phyloP scores from a whole-genome alignment of 2,888 invertebrate genomes.

The Therioaphis trifolii region DNA sequence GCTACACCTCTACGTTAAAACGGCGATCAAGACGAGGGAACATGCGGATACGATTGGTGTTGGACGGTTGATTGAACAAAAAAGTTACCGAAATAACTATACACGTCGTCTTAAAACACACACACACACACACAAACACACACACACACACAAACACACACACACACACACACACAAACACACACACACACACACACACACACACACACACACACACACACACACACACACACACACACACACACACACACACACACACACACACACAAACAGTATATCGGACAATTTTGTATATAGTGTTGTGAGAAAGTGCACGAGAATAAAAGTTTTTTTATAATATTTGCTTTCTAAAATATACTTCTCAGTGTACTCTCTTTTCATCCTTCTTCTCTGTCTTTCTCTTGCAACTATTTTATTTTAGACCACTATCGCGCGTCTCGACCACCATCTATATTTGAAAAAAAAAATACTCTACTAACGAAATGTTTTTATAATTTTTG shows the following conservation, averaged over 20 bases:
- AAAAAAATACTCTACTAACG: too few species aligned
- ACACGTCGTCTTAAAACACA: neutral
- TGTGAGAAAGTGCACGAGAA: neutral
- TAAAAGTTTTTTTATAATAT: neutral
- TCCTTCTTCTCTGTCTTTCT: neutral
- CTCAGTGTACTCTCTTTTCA: neutral
- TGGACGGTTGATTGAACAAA: constrained; percentile 5
- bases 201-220: too few species aligned
- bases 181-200: too few species aligned
- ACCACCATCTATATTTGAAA: too few species aligned
- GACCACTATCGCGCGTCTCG: neutral
- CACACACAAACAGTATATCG: too few species aligned
- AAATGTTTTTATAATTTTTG: too few species aligned
- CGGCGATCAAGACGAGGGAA: neutral
- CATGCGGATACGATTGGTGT: too few species aligned
- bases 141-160: too few species aligned
- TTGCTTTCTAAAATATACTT: too few species aligned
- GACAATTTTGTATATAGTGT: neutral
- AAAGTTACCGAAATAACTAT: constrained; percentile 22
- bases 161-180: too few species aligned
- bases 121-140: neutral
- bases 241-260: too few species aligned
- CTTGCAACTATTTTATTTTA: neutral
- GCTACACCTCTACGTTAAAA: neutral
- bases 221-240: too few species aligned